phyloP scores from a whole-genome alignment of 2,888 invertebrate genomes.

The Drosophila fulvimacula region DNA sequence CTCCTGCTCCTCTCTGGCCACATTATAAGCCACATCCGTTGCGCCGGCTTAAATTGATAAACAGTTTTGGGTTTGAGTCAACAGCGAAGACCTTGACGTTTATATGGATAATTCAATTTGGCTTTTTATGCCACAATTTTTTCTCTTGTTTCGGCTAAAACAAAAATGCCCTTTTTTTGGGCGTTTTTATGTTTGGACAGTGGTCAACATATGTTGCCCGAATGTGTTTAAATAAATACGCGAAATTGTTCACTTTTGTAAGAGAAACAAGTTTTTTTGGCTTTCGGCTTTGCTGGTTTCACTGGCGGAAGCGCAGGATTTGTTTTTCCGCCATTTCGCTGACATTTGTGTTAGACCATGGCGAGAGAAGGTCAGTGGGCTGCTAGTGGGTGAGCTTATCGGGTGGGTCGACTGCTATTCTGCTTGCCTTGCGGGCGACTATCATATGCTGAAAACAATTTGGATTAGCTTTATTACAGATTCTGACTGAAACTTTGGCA shows the following conservation, averaged over 20 bases:
- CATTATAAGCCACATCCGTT: slow-evolving; percentile 79
- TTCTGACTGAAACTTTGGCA: background rate
- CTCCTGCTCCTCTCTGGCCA: slow-evolving; percentile 18
- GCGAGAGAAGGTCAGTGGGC: slow-evolving; percentile 75
- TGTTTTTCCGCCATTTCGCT: slow-evolving; percentile 82
- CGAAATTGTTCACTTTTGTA: slow-evolving; percentile 75
- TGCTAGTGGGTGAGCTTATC: slow-evolving; percentile 30
- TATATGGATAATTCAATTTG: slow-evolving; percentile 77
- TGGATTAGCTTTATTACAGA: slow-evolving; percentile 4
- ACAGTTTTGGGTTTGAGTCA: slow-evolving; percentile 33
- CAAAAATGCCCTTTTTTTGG: slow-evolving; percentile 65
- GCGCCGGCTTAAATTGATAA: slow-evolving; percentile 81
- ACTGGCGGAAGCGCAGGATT: slow-evolving; percentile 83
- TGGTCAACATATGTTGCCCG: slow-evolving; percentile 73
- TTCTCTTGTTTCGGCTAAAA: slow-evolving; percentile 41
- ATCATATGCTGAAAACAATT: slow-evolving; percentile 9
- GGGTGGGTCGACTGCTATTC: slow-evolving; percentile 11
- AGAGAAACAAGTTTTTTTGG: slow-evolving; percentile 42
- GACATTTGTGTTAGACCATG: slow-evolving; percentile 68
- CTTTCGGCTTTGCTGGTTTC: slow-evolving; percentile 39
- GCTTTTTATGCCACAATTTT: slow-evolving; percentile 55
- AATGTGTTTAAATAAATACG: slow-evolving; percentile 79
- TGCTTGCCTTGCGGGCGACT: background rate
- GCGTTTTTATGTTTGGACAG: slow-evolving; percentile 19
- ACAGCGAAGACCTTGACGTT: slow-evolving; percentile 62